Evolutionary conservation across 2,797 vertebrate genomes (phyloP).

Genomic region (Centroberyx gerrardi): DNA sequence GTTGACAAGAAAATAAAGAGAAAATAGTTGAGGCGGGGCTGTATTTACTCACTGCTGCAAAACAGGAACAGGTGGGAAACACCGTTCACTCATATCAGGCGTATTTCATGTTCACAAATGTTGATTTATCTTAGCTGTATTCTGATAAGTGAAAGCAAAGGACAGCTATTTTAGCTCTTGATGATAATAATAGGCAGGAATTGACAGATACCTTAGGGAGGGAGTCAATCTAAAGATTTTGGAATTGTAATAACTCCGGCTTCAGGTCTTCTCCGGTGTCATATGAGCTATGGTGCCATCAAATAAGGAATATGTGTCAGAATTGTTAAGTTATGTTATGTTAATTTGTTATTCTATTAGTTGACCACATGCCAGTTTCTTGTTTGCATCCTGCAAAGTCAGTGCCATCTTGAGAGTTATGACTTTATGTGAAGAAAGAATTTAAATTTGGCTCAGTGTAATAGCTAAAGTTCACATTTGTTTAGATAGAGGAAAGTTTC

Average conservation of each 20-base stretch:
- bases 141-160: neutral
- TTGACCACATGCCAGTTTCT: slow-evolving; percentile 22
- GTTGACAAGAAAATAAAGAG: slow-evolving; percentile 25
- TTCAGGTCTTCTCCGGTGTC: slow-evolving; percentile 81
- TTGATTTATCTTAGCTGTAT: neutral
- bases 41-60: slow-evolving; percentile 3
- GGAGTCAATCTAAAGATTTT: slow-evolving; percentile 71
- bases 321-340: slow-evolving; percentile 32
- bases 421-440: neutral
- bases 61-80: neutral
- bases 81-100: neutral
- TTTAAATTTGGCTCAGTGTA: slow-evolving; percentile 8
- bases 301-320: slow-evolving; percentile 79
- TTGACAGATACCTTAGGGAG: slow-evolving; percentile 75
- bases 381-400: slow-evolving; percentile 31
- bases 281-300: slow-evolving; percentile 84
- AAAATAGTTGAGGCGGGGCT: slow-evolving; percentile 23
- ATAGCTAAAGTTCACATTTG: slow-evolving; percentile 8
- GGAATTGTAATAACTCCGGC: slow-evolving; percentile 77
- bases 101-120: neutral
- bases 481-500: neutral
- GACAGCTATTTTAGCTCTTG: slow-evolving; percentile 18
- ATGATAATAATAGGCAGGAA: slow-evolving; percentile 39
- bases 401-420: neutral
- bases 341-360: slow-evolving; percentile 34